phyloP scores from a whole-genome alignment of 2,888 invertebrate species.

The Cistogaster globosa region DNA sequence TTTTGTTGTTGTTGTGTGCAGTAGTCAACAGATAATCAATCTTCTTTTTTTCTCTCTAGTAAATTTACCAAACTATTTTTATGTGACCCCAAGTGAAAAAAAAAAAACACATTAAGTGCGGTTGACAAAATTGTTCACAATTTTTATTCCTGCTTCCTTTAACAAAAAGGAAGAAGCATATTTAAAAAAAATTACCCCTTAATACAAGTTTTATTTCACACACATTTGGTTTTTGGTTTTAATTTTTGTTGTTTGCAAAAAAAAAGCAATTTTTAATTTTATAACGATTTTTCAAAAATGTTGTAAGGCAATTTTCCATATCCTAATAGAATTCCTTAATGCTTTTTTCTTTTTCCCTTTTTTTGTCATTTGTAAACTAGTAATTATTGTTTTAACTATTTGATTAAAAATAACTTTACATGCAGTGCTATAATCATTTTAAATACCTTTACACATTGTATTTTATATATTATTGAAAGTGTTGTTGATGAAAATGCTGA shows the following conservation, averaged over 20 bases:
- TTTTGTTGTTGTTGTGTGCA: not conserved
- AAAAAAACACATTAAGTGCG: slow-evolving; percentile 53
- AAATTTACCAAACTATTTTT: slow-evolving; percentile 19
- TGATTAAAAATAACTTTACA: slow-evolving; percentile 60
- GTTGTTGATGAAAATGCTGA: slow-evolving; percentile 37
- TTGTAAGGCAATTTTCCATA: slow-evolving; percentile 56
- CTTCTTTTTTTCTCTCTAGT: slow-evolving; percentile 18
- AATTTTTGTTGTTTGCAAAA: slow-evolving; percentile 51
- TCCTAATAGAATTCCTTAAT: slow-evolving; percentile 61
- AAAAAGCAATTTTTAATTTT: slow-evolving; percentile 38
- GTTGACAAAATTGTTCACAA: slow-evolving; percentile 60
- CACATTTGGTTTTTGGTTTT: slow-evolving; percentile 26
- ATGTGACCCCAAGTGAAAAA: slow-evolving; percentile 19
- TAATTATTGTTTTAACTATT: slow-evolving; percentile 54
- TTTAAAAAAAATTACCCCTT: slow-evolving; percentile 56
- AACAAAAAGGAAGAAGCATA: slow-evolving; percentile 26
- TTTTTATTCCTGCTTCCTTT: slow-evolving; percentile 55
- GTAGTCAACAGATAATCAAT: slow-evolving; percentile 70
- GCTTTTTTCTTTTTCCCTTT: slow-evolving; percentile 16
- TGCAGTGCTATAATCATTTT: slow-evolving; percentile 52
- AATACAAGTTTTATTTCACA: slow-evolving; percentile 44
- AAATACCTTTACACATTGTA: slow-evolving; percentile 66
- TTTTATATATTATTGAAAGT: slow-evolving; percentile 48
- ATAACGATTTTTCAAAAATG: slow-evolving; percentile 57
- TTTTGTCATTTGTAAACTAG: slow-evolving; percentile 16